phyloP scores from a whole-genome alignment of 2,113 vertebrate genomes.

The Passer montanus region DNA sequence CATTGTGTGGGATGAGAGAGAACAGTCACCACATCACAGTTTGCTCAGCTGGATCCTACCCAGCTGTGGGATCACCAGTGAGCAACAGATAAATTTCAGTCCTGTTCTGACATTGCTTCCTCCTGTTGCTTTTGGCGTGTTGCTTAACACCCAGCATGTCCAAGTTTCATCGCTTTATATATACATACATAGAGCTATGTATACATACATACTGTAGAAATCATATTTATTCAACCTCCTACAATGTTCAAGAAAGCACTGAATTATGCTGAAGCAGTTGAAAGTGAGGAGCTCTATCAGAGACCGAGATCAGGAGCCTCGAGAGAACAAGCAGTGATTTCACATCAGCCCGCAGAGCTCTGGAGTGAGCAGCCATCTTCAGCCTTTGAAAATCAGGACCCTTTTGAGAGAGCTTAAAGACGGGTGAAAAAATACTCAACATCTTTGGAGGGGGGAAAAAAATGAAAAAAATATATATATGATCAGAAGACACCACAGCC shows the following conservation, averaged over 20 bases:
- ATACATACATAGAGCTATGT: slow-evolving; percentile 39
- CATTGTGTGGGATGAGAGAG: slow-evolving; percentile 15
- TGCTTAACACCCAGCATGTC: slow-evolving; percentile 35
- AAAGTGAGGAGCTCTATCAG: slow-evolving; percentile 13
- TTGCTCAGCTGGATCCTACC: slow-evolving; percentile 37
- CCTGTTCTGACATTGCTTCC: slow-evolving; percentile 45
- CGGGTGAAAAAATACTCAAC: background rate
- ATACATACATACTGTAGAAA: slow-evolving; percentile 45
- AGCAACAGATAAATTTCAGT: slow-evolving; percentile 47
- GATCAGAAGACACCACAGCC: slow-evolving; percentile 42
- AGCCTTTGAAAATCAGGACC: slow-evolving; percentile 39
- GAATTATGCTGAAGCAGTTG: slow-evolving; percentile 32
- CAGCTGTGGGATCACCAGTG: slow-evolving; percentile 40
- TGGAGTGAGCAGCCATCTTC: background rate
- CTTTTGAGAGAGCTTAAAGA: background rate
- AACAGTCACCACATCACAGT: slow-evolving; percentile 16
- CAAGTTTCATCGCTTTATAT: slow-evolving; percentile 43
- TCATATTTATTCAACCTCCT: slow-evolving; percentile 65
- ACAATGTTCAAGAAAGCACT: slow-evolving; percentile 46
- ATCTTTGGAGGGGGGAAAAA: background rate
- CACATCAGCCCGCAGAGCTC: background rate
- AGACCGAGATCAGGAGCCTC: slow-evolving; percentile 11
- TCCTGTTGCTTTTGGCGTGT: slow-evolving; percentile 47
- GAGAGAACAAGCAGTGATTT: background rate
- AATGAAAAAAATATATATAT: background rate